phyloP scores from a whole-genome alignment of 1,140 invertebrate genomes.

The Phthorimaea operculella region DNA sequence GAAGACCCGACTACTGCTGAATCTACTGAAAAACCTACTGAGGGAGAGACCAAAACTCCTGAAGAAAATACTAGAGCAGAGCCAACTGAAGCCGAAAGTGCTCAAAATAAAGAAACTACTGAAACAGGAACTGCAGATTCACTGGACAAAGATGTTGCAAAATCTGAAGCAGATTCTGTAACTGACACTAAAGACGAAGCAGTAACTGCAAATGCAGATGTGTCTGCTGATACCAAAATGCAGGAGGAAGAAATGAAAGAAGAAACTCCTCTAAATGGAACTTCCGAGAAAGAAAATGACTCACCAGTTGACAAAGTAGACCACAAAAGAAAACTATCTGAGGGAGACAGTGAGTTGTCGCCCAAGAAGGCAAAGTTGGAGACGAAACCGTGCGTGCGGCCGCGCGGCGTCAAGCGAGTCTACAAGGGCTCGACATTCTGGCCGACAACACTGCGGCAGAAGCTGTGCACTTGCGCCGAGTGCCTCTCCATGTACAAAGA shows the following conservation, averaged over 20 bases:
- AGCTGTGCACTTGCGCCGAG: constrained; percentile 76
- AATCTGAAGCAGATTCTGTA: not conserved
- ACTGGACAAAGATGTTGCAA: not conserved
- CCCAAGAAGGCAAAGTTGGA: constrained; percentile 39
- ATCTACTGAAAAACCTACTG: not conserved
- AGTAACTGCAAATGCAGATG: not conserved
- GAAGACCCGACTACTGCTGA: not conserved
- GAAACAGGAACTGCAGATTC: not conserved
- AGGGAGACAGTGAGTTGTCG: constrained; percentile 17
- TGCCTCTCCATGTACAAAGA: constrained; percentile 77
- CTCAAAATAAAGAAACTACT: not conserved
- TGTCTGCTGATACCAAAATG: not conserved
- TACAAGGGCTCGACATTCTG: constrained; percentile 73
- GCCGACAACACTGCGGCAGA: constrained; percentile 77
- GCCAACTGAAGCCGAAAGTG: not conserved
- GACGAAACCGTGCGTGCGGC: constrained; percentile 27
- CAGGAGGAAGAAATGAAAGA: not conserved
- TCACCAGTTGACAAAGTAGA: constrained; percentile 7
- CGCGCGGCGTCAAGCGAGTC: constrained; percentile 29
- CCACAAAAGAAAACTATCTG: constrained; percentile 37
- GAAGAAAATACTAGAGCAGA: constrained; percentile 6
- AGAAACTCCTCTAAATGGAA: constrained; percentile 1
- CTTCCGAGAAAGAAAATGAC: constrained; percentile 5
- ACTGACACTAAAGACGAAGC: not conserved
- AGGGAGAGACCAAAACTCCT: constrained; percentile 2